Percentiles rank a stretch among this genome's conserved stretches.
Conservation (phyloP, 1,140 invertebrate genomes). For the Bilobella aurantiaca region DNA sequence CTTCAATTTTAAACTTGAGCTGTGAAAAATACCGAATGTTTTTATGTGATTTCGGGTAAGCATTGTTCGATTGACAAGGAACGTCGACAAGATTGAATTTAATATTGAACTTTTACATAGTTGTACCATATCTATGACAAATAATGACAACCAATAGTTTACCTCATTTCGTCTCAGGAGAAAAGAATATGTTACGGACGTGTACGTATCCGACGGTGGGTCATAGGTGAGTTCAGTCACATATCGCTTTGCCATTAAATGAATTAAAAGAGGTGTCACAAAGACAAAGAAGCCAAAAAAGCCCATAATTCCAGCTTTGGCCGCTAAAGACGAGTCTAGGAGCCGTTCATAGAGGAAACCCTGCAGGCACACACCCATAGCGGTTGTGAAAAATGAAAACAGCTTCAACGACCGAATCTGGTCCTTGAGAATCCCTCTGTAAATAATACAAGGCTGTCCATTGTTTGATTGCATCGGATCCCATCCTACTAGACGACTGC, state of each 20-base stretch:
- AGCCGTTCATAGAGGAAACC: slow-evolving; percentile 58
- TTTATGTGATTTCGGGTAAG: neutral
- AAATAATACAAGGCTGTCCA: slow-evolving; percentile 40
- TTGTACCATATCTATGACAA: too few species aligned
- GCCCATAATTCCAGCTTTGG: slow-evolving; percentile 51
- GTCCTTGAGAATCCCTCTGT: slow-evolving; percentile 53
- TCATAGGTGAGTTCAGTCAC: slow-evolving; percentile 60
- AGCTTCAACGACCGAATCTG: slow-evolving; percentile 63
- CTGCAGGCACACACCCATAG: slow-evolving; percentile 55
- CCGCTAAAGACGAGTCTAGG: slow-evolving; percentile 43
- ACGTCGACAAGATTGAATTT: too few species aligned
- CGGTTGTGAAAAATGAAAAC: slow-evolving; percentile 66
- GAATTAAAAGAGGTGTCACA: slow-evolving; percentile 67
- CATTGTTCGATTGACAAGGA: neutral
- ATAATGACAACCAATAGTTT: too few species aligned
- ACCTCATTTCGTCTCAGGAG: slow-evolving; percentile 55
- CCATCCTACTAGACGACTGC: neutral
- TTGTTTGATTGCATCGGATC: neutral
- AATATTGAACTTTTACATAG: too few species aligned
- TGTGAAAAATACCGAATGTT: slow-evolving; percentile 43
- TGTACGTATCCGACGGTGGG: slow-evolving; percentile 49
- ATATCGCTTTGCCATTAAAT: slow-evolving; percentile 75
- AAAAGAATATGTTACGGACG: slow-evolving; percentile 57
- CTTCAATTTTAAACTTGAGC: slow-evolving; percentile 59
- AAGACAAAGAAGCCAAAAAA: slow-evolving; percentile 50